Evolutionary conservation across 2,113 vertebrate genomes (phyloP), one percentile per base, ranked within the genome.

Genomic region (Nothocercus nigrocapillus): DNA sequence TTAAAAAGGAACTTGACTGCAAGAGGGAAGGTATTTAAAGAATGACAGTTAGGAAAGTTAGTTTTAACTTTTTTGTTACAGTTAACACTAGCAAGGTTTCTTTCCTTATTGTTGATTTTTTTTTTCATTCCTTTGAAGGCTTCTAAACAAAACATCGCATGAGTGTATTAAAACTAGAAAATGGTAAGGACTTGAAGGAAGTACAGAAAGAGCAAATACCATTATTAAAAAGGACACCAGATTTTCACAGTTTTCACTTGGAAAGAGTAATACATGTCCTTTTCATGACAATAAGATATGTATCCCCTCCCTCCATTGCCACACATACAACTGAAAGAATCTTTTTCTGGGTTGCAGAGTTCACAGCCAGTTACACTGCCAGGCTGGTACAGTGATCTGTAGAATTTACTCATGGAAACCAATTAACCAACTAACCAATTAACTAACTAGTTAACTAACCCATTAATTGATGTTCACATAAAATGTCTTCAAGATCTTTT

Each of bases 281-380:
- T 28, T 54, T 80, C 8, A 28, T 14, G 58, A 11, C 21, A 9
- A 7, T 28, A 66, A 49, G 15, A 56, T 14, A 42, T 1, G 0
- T 2, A 5, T 87, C 47, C 2, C 2, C 15, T 30, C 5, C 7
- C 24, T 53, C 20, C 42, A 62, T 1, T 0, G 8, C 6, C 11
- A 5, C 44, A 24, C 17, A 8, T 34, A 51, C 13, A 27, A 53
- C 36, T 36, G 49, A 53, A 53, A 36, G 34, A 72, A 13, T 16
- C n/a, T 36, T 69, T 25, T 42, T 5, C 27, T 42, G 38, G 40
- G 12, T 28, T 54, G 13, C 27, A 76, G 72, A 80, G 28, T n/a
- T 25, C 18, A 32, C 21, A 13, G 11, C 28, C 21, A 47, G 7
- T 59, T 53, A 51, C 32, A 11, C 62, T 77, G 11, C 36, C 77